Conservation (phyloP, 2,113 vertebrate genomes). For the Sciurus niger region DNA sequence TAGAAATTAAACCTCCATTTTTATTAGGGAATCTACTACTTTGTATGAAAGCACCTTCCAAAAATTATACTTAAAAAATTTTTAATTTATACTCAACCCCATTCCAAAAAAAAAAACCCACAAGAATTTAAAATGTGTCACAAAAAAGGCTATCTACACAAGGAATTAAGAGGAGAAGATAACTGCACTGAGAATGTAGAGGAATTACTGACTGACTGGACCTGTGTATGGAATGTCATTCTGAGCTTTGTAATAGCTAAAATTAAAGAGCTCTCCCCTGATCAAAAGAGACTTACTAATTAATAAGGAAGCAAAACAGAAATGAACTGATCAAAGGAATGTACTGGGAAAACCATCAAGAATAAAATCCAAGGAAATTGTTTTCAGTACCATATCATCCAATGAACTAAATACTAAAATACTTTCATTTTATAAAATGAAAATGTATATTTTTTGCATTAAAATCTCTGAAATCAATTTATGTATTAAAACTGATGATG, state of each 20-base stretch:
- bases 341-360: neutral
- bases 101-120: neutral
- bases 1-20: constrained; percentile 37
- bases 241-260: neutral
- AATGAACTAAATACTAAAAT: neutral
- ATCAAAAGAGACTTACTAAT: neutral
- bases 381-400: neutral
- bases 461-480: constrained; percentile 41
- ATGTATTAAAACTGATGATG: neutral
- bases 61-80: neutral
- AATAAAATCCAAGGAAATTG: neutral
- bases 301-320: constrained; percentile 30
- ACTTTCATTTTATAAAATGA: neutral
- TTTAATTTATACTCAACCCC: neutral
- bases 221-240: neutral
- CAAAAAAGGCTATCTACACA: neutral
- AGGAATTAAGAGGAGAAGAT: neutral
- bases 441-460: neutral
- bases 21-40: neutral
- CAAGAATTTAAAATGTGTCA: constrained; percentile 5
- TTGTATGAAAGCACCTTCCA: neutral
- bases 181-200: neutral
- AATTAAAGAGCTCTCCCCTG: neutral
- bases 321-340: neutral
- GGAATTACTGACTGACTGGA: neutral